phyloP scores from a whole-genome alignment of 2,888 invertebrate genomes.

The Antheraea assamensis region DNA sequence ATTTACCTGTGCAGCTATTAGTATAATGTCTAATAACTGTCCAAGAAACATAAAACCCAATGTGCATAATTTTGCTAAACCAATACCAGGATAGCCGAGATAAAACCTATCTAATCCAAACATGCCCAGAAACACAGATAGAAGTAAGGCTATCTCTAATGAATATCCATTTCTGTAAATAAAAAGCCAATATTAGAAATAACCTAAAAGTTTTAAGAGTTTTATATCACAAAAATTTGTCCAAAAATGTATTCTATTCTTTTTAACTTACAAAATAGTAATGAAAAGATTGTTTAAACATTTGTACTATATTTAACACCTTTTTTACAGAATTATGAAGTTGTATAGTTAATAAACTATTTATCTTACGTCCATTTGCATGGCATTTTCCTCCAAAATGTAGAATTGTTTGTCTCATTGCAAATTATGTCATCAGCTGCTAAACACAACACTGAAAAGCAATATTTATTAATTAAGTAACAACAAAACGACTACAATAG shows the following conservation, averaged over 20 bases:
- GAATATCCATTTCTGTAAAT: slow-evolving; percentile 93
- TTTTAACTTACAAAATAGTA: no score
- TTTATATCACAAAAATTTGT: no score
- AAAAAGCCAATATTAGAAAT: not conserved
- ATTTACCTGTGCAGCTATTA: slow-evolving; percentile 93
- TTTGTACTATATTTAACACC: not conserved
- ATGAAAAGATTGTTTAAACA: not conserved
- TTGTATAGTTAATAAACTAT: slow-evolving; percentile 5
- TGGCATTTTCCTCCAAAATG: slow-evolving; percentile 90
- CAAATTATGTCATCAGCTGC: slow-evolving; percentile 93
- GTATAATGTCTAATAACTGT: slow-evolving; percentile 96
- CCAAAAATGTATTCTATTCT: no score
- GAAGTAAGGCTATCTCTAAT: slow-evolving; percentile 93
- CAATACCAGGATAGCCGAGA: slow-evolving; percentile 98
- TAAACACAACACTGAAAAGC: slow-evolving; percentile 86
- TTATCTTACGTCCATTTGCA: slow-evolving; percentile 96
- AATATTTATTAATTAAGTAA: not conserved
- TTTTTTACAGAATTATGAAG: not conserved
- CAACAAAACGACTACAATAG: not conserved
- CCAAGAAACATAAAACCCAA: slow-evolving; percentile 98
- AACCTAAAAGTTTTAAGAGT: not conserved
- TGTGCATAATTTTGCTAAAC: slow-evolving; percentile 96
- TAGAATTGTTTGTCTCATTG: slow-evolving; percentile 88
- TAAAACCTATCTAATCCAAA: slow-evolving; percentile 99
- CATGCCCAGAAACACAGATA: slow-evolving; percentile 99